Evolutionary conservation across 2,797 vertebrate genomes (phyloP).

Genomic region (Anguilla megastoma): DNA sequence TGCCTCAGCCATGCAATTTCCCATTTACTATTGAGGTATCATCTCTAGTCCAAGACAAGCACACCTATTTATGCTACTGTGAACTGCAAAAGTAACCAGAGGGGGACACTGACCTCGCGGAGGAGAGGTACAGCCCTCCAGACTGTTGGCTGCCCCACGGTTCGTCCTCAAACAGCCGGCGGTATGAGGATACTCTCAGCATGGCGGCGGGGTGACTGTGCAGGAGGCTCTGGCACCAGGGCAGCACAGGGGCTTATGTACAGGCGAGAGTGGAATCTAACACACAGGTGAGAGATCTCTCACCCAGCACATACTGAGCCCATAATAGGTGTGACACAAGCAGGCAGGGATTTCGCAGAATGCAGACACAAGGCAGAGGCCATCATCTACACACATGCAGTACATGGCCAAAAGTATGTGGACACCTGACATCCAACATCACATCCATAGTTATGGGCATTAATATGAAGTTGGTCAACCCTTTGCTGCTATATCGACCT

Average conservation of each 20-base stretch:
- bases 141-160: slow-evolving; percentile 53
- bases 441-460: too few species aligned
- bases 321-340: slow-evolving; percentile 64
- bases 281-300: slow-evolving; percentile 58
- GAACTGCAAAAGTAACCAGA: not conserved
- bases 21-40: not conserved
- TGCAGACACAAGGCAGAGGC: slow-evolving; percentile 41
- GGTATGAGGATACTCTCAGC: slow-evolving; percentile 75
- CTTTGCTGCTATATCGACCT: too few species aligned
- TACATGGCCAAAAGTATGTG: too few species aligned
- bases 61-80: not conserved
- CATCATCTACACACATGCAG: not conserved
- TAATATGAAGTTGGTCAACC: too few species aligned
- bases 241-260: slow-evolving; percentile 60
- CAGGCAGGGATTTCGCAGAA: slow-evolving; percentile 60
- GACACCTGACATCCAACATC: too few species aligned
- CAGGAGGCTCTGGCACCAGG: slow-evolving; percentile 30
- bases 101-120: slow-evolving; percentile 48
- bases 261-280: slow-evolving; percentile 59
- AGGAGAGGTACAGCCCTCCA: slow-evolving; percentile 52
- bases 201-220: slow-evolving; percentile 58
- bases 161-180: slow-evolving; percentile 67
- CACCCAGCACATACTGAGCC: slow-evolving; percentile 45
- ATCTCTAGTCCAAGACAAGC: not conserved
- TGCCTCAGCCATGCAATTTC: not conserved